Evolutionary conservation across 2,797 vertebrate species (phyloP).

Genomic region (Hippopotamyrus pictus): DNA sequence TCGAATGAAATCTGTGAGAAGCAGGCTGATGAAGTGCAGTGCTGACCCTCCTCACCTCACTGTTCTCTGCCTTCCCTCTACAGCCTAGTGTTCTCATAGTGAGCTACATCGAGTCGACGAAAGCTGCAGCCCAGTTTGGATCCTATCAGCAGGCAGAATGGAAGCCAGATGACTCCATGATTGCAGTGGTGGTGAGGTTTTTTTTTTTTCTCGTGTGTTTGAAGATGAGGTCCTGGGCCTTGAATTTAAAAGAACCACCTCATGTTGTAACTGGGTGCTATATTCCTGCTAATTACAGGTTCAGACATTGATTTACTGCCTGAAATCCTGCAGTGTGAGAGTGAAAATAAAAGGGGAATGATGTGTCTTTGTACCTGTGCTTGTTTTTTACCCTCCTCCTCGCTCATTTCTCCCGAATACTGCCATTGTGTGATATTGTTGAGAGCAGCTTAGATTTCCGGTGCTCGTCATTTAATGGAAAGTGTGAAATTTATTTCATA

Average conservation of each 20-base stretch:
- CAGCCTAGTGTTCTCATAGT: conserved; percentile 93
- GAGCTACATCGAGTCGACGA: conserved; percentile 87
- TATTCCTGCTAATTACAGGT: not conserved
- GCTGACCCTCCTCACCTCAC: not conserved
- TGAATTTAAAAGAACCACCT: not conserved
- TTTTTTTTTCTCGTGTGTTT: conserved; percentile 7
- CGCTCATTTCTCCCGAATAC: not conserved
- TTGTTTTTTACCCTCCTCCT: not conserved
- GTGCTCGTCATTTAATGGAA: not conserved
- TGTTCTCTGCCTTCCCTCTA: conserved; percentile 24
- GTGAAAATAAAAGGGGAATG: not conserved
- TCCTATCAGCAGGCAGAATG: conserved; percentile 85
- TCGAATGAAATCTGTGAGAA: not conserved
- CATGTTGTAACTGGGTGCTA: not conserved
- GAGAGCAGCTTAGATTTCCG: not conserved
- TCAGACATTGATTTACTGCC: not conserved
- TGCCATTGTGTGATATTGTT: not conserved
- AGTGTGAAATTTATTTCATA: not conserved
- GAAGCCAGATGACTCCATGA: conserved; percentile 89
- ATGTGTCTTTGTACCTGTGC: not conserved
- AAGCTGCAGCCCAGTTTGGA: conserved; percentile 86
- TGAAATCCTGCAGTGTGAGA: not conserved
- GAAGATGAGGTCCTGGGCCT: not conserved
- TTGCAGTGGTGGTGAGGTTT: conserved; percentile 85
- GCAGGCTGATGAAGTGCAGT: not conserved